Base-by-base conservation (phyloP, 2,888 invertebrate genomes). In the Dryococelus australis region DNA sequence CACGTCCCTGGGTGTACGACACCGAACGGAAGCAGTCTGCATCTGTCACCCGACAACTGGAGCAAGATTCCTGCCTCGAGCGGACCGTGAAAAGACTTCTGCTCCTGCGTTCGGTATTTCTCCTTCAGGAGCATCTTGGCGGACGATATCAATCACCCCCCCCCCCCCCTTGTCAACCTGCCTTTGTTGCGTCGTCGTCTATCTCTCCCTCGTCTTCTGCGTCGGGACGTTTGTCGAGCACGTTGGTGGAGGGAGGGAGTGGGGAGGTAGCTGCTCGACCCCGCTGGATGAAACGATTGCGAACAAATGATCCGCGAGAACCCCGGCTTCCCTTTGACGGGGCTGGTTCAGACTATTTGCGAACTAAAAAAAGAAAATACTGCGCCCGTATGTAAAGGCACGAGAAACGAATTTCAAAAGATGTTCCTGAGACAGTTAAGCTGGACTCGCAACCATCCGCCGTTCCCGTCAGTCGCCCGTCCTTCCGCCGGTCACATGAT, bases 21-120 rank as follows among this genome's bases (percentile, higher is more conserved):
- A 10, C 47, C 12, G 24, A n/a, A 24, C 65, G 65, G 65, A 65
- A 65, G n/a, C 65, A 65, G 65, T n/a, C 24, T 2, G 65, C 65
- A 65, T 65, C 65, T 65, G 65, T 65, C 65, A 65, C 8, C 24
- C 65, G 65, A 65, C 65, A 65, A 65, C 20, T 24, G 65, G 65
- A 65, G 65, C 65, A 65, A 65, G 65, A 65, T 65, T 65, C 65
- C 65, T 65, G 65, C 8, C 65, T n/a, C 13, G 6, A n/a, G 24
- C 65, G 65, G 65, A 65, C 65, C 65, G 65, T 65, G 65, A 65
- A 65, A n/a, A 65, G 65, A 65, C 65, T 65, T 47, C 47, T 47
- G n/a, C n/a, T n/a, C 8, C 47, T 10, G 8, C 13, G 24, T 24
- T 65, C 65, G 65, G n/a, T 65, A 65, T 65, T 16, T 65, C 24